Base-by-base conservation (phyloP, 2,113 vertebrate genomes). In the Siniperca knerii region DNA sequence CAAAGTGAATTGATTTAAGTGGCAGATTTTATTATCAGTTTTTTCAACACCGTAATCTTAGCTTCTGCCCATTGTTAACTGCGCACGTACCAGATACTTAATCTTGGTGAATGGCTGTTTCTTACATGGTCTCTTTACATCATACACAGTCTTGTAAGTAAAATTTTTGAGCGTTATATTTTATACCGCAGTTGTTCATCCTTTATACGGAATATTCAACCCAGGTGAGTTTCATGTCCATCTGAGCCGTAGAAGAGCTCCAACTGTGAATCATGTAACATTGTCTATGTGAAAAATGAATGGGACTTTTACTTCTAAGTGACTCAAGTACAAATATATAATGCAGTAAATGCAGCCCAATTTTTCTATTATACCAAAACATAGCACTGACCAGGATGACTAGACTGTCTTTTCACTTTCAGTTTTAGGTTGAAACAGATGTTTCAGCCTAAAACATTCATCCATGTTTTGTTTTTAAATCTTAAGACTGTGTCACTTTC, bases 401-500 rank as follows among this genome's bases (percentile, higher is more conserved):
- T 10, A 11, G 9, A 21, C 8, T 13, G 4, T 48, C n/a, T 79
- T 64, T 68, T 61, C 25, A 67, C 37, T 68, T 69, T 67, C 4
- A 29, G 11, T 68, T 82, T 62, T n/a, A 54, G 8, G 13, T 71
- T 9, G 4, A 76, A 52, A 35, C n/a, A 29, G 42, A 76, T 42
- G 65, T 61, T 64, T 73, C 12, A 69, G 18, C 4, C 6, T 18
- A 0, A 29, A 54, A 40, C 1, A 29, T 57, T 6, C 4, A 16
- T 25, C 23, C 29, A 3, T 40, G 13, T 75, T 77, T 70, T 77
- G 20, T 61, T 57, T 54, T 16, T 42, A 58, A 74, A 77, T 70
- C 2, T 25, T 11, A 50, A 42, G 21, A 20, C 21, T 76, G 2
- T 64, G 50, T 60, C 6, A 54, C 58, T 42, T 20, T 72, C 42